Base-by-base conservation (phyloP, 2,797 vertebrate genomes). In the Acestrorhynchus altus region DNA sequence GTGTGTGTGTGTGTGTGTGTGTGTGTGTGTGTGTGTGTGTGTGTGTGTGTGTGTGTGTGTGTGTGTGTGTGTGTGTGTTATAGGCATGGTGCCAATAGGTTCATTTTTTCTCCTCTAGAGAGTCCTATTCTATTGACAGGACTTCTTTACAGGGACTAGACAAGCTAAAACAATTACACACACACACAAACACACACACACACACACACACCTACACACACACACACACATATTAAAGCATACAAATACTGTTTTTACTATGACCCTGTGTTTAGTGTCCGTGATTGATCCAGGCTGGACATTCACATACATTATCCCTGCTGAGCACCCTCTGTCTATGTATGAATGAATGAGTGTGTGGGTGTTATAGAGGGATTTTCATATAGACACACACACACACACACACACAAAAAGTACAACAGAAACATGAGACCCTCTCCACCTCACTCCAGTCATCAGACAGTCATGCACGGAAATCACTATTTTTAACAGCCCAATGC, bases 291-390 rank as follows among this genome's bases (percentile, higher is more conserved):
- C 15, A 60, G 51, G 5, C 47, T 68, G 57, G 42, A 52, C 46
- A 15, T 63, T 54, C 16, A 61, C 64, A 69, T 26, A 49, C 18
- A 11, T 16, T 42, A 59, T 68, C 61, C 56, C 56, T 11, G 20
- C 51, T 75, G 57, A 71, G 39, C 59, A 71, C 11, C 49, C 20
- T 35, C 31, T 4, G 54, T 44, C 57, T 54, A 54, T 44, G 24
- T 42, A 52, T 67, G 47, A 70, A 70, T 70, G 46, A 54, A 71
- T n/a, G 67, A 54, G 20, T 71, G 66, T 77, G 66, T 63, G 35
- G 35, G 42, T 60, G 22, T 44, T 68, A 8, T 28, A 69, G 35
- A 42, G 31, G 60, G 35, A 42, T 46, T 56, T 26, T 66, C 49
- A 24, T 59, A 31, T 56, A 56, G 22, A 15, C 31, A 74, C n/a